Conservation (phyloP, 2,113 vertebrate species). For the Hassar affinis region DNA sequence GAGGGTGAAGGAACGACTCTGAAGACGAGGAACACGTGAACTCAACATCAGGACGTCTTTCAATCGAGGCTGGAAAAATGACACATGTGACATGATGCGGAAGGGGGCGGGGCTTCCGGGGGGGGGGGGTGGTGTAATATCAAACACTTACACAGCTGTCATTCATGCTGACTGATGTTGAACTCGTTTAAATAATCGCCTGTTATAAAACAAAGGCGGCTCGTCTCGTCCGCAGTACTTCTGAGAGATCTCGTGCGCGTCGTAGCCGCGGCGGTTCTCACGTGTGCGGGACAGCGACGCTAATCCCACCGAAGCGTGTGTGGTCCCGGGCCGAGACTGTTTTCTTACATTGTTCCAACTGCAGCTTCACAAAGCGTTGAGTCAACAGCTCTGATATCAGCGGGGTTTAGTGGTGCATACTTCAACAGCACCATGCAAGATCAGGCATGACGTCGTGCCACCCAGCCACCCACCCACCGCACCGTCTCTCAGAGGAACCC, state of each 20-base stretch:
- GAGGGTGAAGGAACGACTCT: background rate
- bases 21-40: background rate
- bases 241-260: background rate
- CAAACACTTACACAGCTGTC: background rate
- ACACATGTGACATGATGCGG: rapidly evolving
- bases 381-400: background rate
- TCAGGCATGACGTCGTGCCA: background rate
- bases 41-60: background rate
- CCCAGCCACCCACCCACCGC: too few species aligned
- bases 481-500: background rate
- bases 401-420: background rate
- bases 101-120: background rate
- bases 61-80: too few species aligned
- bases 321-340: slow-evolving; percentile 3
- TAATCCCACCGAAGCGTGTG: too few species aligned
- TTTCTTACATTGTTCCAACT: background rate
- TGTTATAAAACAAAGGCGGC: too few species aligned
- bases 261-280: too few species aligned
- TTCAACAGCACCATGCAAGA: background rate
- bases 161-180: background rate
- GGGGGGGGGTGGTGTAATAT: too few species aligned
- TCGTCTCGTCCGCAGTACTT: too few species aligned
- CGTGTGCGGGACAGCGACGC: background rate
- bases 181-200: too few species aligned
- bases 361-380: background rate